Percentiles rank a stretch among this genome's conserved stretches.
Evolutionary conservation across 2,113 vertebrate genomes (phyloP).

Genomic region (Lonchura striata): DNA sequence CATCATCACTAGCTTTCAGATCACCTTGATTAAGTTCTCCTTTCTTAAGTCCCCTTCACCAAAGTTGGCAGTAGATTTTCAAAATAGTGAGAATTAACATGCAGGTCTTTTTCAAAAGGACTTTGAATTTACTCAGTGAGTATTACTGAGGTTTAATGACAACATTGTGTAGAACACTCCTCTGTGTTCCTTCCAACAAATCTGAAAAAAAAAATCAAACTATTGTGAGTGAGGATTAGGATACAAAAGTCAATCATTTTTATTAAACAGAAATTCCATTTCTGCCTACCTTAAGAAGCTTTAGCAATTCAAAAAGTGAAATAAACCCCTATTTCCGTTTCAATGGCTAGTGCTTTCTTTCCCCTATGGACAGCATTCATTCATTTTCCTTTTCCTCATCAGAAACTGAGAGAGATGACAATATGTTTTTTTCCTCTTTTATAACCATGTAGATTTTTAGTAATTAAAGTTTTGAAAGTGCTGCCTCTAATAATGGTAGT

Average conservation of each 20-base stretch:
- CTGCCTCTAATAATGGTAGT: neutral
- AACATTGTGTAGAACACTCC: neutral
- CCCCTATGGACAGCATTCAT: neutral
- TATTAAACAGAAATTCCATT: neutral
- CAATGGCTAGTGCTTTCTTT: neutral
- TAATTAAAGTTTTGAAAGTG: neutral
- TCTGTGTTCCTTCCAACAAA: neutral
- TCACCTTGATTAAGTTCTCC: neutral
- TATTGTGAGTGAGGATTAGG: neutral
- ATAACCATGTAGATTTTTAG: neutral
- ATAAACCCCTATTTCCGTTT: neutral
- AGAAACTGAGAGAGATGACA: neutral
- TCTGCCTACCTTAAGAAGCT: neutral
- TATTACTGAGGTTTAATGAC: neutral
- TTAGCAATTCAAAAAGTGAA: neutral
- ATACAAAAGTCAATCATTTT: neutral
- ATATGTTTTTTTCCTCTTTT: neutral
- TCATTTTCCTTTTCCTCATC: neutral
- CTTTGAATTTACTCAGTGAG: neutral
- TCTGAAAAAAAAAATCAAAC: neutral
- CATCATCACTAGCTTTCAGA: slow-evolving; percentile 23
- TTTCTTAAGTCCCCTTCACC: neutral
- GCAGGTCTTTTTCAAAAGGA: neutral
- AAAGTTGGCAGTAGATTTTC: neutral
- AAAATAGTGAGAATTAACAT: neutral